Conservation (phyloP, 1,140 invertebrate species). For the Cydia fagiglandana region DNA sequence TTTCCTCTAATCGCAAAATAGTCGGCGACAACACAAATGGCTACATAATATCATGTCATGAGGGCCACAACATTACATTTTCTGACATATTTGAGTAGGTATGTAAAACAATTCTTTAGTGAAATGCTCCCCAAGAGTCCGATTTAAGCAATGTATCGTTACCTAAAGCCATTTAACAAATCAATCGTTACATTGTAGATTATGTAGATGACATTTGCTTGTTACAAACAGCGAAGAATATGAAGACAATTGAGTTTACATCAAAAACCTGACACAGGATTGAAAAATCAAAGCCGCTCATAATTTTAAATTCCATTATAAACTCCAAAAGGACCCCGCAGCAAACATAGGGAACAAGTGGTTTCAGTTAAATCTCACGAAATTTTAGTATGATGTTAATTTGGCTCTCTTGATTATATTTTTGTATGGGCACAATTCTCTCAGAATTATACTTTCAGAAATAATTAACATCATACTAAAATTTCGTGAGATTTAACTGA, state of each 20-base stretch:
- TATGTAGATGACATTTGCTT: neutral
- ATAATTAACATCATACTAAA: too few species aligned
- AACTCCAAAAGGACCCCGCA: neutral
- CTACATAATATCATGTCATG: too few species aligned
- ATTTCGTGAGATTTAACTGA: too few species aligned
- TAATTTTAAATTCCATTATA: conserved; percentile 11
- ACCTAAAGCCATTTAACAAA: neutral
- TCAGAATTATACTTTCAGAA: too few species aligned
- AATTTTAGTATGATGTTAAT: too few species aligned
- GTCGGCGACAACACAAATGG: too few species aligned
- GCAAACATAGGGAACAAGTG: too few species aligned
- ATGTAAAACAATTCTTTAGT: neutral
- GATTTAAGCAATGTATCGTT: neutral
- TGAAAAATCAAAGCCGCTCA: neutral
- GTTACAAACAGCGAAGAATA: neutral
- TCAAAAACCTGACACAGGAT: neutral
- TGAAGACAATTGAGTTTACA: neutral
- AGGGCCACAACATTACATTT: neutral
- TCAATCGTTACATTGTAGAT: neutral
- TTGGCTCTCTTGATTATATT: too few species aligned
- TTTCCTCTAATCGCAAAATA: too few species aligned
- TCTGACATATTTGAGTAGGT: neutral
- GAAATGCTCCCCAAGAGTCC: neutral
- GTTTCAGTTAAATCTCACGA: too few species aligned
- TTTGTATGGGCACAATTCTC: too few species aligned